phyloP scores from a whole-genome alignment of 2,797 vertebrate genomes.

The Ispidina picta region DNA sequence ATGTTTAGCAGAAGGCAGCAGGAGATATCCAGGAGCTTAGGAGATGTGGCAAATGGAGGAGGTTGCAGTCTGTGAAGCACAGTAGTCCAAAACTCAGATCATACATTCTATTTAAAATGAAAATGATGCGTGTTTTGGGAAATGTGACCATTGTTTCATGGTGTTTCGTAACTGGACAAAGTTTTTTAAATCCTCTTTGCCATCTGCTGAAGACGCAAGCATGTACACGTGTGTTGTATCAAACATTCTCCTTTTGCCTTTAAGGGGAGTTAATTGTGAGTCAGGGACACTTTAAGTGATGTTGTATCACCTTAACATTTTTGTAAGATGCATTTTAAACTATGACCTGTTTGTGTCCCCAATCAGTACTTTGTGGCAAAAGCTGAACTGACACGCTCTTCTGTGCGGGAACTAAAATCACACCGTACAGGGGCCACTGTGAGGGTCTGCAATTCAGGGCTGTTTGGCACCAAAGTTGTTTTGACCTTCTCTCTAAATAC shows the following conservation, averaged over 20 bases:
- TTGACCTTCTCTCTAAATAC: conserved; percentile 13
- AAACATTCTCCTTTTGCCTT: not conserved
- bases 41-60: conserved; percentile 5
- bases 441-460: not conserved
- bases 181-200: not conserved
- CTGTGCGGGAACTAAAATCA: not conserved
- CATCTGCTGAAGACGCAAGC: not conserved
- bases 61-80: conserved; percentile 24
- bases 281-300: not conserved
- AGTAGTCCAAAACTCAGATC: not conserved
- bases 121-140: not conserved
- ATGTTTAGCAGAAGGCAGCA: conserved; percentile 50
- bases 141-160: not conserved
- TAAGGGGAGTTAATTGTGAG: not conserved
- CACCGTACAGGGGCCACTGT: not conserved
- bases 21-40: conserved; percentile 14
- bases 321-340: not conserved
- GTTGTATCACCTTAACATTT: not conserved
- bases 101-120: not conserved
- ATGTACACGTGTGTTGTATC: not conserved
- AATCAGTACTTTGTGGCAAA: not conserved
- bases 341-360: not conserved
- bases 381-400: not conserved
- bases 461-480: not conserved
- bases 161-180: conserved; percentile 18